Conservation (phyloP, 2,797 vertebrate species). For the Antennarius maculatus region DNA sequence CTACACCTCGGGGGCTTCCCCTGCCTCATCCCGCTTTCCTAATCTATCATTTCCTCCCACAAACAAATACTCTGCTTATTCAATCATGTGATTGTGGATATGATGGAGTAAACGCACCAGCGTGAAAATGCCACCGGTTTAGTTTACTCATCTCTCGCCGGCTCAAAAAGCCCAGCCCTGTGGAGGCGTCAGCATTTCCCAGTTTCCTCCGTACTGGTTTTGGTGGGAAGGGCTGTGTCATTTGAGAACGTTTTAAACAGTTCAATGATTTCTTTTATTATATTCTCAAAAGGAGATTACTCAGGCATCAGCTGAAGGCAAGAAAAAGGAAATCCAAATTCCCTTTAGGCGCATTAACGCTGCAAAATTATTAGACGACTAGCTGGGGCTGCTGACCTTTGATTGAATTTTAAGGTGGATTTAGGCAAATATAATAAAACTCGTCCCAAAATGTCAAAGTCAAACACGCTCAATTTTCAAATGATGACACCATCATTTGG, state of each 20-base stretch:
- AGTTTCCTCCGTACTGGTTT: slow-evolving; percentile 57
- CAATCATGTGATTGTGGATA: slow-evolving; percentile 47
- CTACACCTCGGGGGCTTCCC: slow-evolving; percentile 52
- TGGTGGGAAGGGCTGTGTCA: slow-evolving; percentile 42
- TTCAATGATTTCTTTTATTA: slow-evolving; percentile 59
- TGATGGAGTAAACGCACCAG: slow-evolving; percentile 43
- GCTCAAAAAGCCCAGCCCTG: slow-evolving; percentile 46
- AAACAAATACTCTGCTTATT: slow-evolving; percentile 62
- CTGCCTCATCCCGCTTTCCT: slow-evolving; percentile 45
- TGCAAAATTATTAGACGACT: slow-evolving; percentile 24
- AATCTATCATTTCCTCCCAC: slow-evolving; percentile 61
- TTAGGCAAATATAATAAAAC: slow-evolving; percentile 33
- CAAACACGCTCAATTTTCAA: not conserved
- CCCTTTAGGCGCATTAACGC: slow-evolving; percentile 24
- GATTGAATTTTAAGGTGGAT: slow-evolving; percentile 30
- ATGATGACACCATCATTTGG: not conserved
- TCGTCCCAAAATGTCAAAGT: not conserved
- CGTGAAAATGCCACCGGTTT: slow-evolving; percentile 50
- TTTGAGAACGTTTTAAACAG: slow-evolving; percentile 54
- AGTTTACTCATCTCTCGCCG: slow-evolving; percentile 56
- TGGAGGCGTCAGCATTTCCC: slow-evolving; percentile 37
- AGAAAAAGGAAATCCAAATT: slow-evolving; percentile 25
- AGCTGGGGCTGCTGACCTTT: slow-evolving; percentile 34
- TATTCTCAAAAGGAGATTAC: slow-evolving; percentile 31
- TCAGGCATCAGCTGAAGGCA: slow-evolving; percentile 32